Evolutionary conservation across 2,797 vertebrate genomes (phyloP).

Genomic region (Champsocephalus gunnari): DNA sequence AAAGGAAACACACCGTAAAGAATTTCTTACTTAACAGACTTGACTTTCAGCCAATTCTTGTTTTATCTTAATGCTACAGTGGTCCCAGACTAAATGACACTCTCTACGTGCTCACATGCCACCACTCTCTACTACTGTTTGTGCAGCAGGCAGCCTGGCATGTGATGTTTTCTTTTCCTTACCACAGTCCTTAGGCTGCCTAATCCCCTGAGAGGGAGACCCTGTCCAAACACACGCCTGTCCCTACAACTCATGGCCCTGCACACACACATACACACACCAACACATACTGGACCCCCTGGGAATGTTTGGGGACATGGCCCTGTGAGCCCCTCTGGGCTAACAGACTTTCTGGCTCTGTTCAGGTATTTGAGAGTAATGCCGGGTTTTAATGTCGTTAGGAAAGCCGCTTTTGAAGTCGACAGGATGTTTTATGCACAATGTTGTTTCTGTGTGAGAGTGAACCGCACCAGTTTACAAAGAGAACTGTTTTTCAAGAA

Average conservation of each 20-base stretch:
- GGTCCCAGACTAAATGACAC: constrained; percentile 18
- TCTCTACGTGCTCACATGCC: constrained; percentile 51
- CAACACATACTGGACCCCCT: constrained; percentile 60
- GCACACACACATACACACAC: constrained; percentile 44
- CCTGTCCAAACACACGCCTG: constrained; percentile 79
- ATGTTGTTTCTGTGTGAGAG: constrained; percentile 25
- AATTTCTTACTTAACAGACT: background rate
- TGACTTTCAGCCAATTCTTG: background rate
- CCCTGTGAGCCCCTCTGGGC: constrained; percentile 70
- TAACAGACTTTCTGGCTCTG: constrained; percentile 70
- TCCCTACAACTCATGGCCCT: constrained; percentile 53
- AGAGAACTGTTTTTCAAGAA: constrained; percentile 6
- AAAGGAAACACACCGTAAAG: background rate
- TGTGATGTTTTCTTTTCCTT: constrained; percentile 83
- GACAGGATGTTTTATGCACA: constrained; percentile 33
- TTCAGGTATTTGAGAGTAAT: constrained; percentile 74
- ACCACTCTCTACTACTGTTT: constrained; percentile 70
- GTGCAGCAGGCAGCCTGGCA: constrained; percentile 72
- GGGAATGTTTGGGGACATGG: constrained; percentile 81
- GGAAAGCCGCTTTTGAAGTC: constrained; percentile 48
- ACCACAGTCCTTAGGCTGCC: constrained; percentile 74
- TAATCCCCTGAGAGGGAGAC: constrained; percentile 82
- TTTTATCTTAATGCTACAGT: background rate
- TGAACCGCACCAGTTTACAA: constrained; percentile 8
- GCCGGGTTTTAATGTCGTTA: constrained; percentile 47